Conservation (phyloP, 2,888 invertebrate species). For the Ferrisia virgata region DNA sequence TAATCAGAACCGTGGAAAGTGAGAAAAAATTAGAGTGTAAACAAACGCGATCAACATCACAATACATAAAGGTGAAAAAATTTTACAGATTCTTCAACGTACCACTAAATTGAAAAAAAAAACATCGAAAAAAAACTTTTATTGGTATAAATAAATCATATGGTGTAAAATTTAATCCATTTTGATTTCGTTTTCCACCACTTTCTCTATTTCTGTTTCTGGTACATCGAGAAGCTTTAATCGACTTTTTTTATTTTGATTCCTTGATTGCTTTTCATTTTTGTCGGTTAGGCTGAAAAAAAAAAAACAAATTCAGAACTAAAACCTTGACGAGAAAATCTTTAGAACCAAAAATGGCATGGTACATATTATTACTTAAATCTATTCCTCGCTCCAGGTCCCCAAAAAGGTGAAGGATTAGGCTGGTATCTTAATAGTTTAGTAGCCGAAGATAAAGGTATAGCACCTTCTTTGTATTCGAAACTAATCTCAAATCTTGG, state of each 20-base stretch:
- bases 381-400: slow-evolving; percentile 78
- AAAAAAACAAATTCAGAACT: background rate
- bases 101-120: too few species aligned
- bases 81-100: too few species aligned
- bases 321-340: background rate
- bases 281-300: background rate
- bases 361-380: slow-evolving; percentile 63
- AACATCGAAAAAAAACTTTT: too few species aligned
- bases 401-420: slow-evolving; percentile 87
- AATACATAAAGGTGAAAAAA: background rate
- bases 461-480: slow-evolving; percentile 64
- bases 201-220: background rate
- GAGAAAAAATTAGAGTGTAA: background rate
- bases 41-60: background rate
- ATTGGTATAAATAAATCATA: background rate
- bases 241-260: background rate
- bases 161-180: background rate
- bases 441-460: slow-evolving; percentile 72
- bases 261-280: background rate
- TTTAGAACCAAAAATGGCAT: background rate
- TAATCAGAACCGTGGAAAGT: background rate
- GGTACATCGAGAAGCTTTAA: background rate
- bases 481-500: slow-evolving; percentile 41
- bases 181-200: background rate
- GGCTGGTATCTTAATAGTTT: slow-evolving; percentile 76